Conservation (phyloP, 2,888 invertebrate species). For the Gari tellinella region DNA sequence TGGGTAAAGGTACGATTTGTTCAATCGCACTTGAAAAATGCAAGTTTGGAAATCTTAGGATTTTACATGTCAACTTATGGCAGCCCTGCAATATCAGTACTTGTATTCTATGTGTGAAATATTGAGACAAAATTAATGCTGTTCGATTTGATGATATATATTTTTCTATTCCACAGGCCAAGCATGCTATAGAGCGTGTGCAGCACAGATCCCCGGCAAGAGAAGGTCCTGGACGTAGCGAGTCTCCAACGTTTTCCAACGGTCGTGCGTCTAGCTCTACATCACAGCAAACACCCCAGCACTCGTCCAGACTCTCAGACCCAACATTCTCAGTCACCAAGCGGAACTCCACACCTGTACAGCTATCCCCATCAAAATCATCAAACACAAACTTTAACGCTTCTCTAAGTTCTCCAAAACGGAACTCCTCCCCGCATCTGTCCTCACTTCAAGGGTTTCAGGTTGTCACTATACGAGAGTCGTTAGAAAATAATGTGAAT, state of each 20-base stretch:
- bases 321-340: conserved; percentile 59
- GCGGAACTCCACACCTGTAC: conserved; percentile 66
- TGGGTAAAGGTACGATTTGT: too few species aligned
- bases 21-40: too few species aligned
- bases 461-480: conserved; percentile 73
- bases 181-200: conserved; percentile 74
- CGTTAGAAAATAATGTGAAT: conserved; percentile 65
- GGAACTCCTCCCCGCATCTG: conserved; percentile 55
- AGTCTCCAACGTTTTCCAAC: conserved; percentile 56
- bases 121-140: too few species aligned
- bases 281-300: conserved; percentile 8
- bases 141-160: too few species aligned
- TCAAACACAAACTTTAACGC: conserved; percentile 24
- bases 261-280: conserved; percentile 34
- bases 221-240: conserved; percentile 50
- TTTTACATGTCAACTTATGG: too few species aligned
- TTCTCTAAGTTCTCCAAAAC: conserved; percentile 33
- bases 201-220: conserved; percentile 70
- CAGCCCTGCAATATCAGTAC: too few species aligned
- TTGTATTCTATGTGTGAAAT: too few species aligned
- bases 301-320: conserved; percentile 49
- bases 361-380: conserved; percentile 48
- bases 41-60: too few species aligned
- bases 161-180: conserved; percentile 74
- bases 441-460: conserved; percentile 60